Conservation (phyloP, 2,888 invertebrate genomes). For the Caenorhabditis sp. region DNA sequence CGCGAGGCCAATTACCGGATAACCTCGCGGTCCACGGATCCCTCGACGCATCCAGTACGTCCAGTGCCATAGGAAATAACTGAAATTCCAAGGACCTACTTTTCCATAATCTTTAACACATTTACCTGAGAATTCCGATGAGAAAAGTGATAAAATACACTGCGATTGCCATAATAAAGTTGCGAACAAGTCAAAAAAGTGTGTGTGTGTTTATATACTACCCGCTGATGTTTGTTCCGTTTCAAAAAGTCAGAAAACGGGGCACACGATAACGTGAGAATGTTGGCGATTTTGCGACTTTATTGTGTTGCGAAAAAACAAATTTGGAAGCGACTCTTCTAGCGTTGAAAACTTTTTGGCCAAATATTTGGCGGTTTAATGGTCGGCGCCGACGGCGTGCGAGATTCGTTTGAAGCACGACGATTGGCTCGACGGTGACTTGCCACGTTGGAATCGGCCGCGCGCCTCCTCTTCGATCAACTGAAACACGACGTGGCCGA, state of each 20-base stretch:
- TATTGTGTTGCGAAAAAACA: not conserved
- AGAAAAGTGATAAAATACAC: no score
- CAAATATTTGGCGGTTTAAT: not conserved
- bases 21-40: constrained; percentile 49
- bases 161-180: no score
- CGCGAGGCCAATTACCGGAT: constrained; percentile 33
- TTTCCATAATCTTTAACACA: no score
- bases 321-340: not conserved
- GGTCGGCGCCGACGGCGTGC: constrained; percentile 64
- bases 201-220: constrained; percentile 1
- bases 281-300: no score
- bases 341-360: not conserved
- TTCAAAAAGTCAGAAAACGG: not conserved
- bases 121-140: no score
- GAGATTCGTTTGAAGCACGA: constrained; percentile 72
- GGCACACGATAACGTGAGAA: not conserved
- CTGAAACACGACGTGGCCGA: no score
- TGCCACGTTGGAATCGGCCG: constrained; percentile 58
- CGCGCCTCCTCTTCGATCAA: constrained; percentile 69
- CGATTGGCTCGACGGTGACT: constrained; percentile 69
- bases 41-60: constrained; percentile 55
- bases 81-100: constrained; percentile 15
- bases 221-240: not conserved
- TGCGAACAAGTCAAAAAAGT: no score
- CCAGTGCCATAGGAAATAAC: constrained; percentile 34